Evolutionary conservation across 2,888 invertebrate species (phyloP).

Genomic region (Neoascia interrupta): DNA sequence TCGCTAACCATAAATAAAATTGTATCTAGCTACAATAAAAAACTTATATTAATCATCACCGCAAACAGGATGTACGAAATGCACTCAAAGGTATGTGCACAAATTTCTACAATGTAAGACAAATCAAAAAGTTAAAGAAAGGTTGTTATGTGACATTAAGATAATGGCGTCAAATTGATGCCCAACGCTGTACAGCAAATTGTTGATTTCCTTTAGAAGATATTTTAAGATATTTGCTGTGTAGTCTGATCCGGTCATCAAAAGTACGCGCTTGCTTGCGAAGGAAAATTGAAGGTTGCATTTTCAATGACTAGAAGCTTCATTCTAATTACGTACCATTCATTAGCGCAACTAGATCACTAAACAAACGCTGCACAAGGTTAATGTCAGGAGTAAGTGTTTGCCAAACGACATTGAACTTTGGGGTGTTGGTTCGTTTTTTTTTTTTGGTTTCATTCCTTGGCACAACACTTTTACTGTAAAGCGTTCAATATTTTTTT

Average conservation of each 20-base stretch:
- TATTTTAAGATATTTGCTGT: slow-evolving; percentile 13
- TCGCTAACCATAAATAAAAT: too few relatives aligned
- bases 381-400: slow-evolving; percentile 63
- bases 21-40: too few relatives aligned
- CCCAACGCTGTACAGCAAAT: slow-evolving; percentile 15
- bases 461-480: slow-evolving; percentile 31
- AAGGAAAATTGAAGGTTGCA: slow-evolving; percentile 64
- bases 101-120: too few relatives aligned
- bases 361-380: slow-evolving; percentile 38
- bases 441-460: slow-evolving; percentile 37
- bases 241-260: neutral
- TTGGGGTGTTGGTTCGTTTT: too few relatives aligned
- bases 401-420: slow-evolving; percentile 62
- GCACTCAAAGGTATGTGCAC: too few relatives aligned
- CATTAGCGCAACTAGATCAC: slow-evolving; percentile 42
- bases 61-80: too few relatives aligned
- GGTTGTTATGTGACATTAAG: neutral
- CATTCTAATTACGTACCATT: slow-evolving; percentile 40
- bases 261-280: slow-evolving; percentile 25
- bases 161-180: slow-evolving; percentile 9
- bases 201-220: slow-evolving; percentile 1
- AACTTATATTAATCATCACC: too few relatives aligned
- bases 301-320: slow-evolving; percentile 42
- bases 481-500: slow-evolving; percentile 11
- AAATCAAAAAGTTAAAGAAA: neutral